These are phyloP conservation scores for Apomyelois bistriatella DNA, from an alignment of 2,888 invertebrate genomes.

Conservation along the genomic window DNA sequence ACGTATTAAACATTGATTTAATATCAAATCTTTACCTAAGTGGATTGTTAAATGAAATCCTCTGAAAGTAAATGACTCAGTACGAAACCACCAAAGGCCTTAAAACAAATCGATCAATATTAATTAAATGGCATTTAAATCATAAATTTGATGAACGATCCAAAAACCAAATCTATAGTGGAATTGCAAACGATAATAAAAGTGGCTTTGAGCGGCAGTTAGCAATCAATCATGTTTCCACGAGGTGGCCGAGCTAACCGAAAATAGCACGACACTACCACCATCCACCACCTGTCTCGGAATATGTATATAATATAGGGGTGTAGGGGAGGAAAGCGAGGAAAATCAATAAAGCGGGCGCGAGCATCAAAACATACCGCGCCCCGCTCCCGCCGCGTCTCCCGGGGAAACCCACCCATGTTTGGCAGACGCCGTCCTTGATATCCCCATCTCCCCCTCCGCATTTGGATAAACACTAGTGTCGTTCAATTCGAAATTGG, in stretches of 20 bases:
- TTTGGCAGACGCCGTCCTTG: constrained; percentile 80
- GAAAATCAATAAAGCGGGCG: constrained; percentile 78
- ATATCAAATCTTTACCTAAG: too few species aligned
- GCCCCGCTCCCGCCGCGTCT: constrained; percentile 47
- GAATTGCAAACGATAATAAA: constrained; percentile 35
- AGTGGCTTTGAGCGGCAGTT: constrained; percentile 32
- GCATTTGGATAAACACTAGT: constrained; percentile 74
- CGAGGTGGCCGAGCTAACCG: constrained; percentile 56
- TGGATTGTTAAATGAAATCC: too few species aligned
- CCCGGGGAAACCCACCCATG: constrained; percentile 77
- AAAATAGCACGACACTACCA: constrained; percentile 67
- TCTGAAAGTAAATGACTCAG: too few species aligned
- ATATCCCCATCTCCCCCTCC: constrained; percentile 71
- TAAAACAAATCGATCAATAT: constrained; percentile 3
- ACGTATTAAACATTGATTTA: too few species aligned
- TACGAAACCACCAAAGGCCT: too few species aligned
- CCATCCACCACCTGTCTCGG: constrained; percentile 51
- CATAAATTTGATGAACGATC: constrained; percentile 16
- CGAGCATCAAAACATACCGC: constrained; percentile 75
- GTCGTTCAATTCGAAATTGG: constrained; percentile 70
- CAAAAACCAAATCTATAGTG: constrained; percentile 9
- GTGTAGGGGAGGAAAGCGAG: constrained; percentile 47
- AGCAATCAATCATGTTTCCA: constrained; percentile 65
- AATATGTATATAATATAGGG: constrained; percentile 70
- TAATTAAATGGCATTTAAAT: neutral